Percentiles rank a stretch among this genome's conserved stretches.
Evolutionary conservation across 2,113 vertebrate species (phyloP).

Genomic region (Actinemys pallida): DNA sequence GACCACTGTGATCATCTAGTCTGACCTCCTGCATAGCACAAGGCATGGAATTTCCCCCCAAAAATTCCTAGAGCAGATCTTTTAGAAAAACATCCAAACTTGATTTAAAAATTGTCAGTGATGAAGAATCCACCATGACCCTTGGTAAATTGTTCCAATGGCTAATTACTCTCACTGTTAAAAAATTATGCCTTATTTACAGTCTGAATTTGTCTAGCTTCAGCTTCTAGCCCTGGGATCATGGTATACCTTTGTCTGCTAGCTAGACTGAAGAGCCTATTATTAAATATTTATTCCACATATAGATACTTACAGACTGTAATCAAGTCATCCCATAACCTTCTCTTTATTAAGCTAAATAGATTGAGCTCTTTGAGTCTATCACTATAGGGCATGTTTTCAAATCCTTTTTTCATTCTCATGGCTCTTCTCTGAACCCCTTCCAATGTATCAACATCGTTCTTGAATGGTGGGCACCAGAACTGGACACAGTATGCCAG

Average conservation of each 20-base stretch:
- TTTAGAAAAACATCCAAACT: not conserved
- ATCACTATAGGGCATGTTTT: not conserved
- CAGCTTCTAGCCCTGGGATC: not conserved
- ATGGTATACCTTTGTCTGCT: not conserved
- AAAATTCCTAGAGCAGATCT: not conserved
- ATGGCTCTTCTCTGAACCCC: not conserved
- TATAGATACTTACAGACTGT: not conserved
- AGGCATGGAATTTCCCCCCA: not conserved
- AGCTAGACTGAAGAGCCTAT: not conserved
- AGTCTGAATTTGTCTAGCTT: not conserved
- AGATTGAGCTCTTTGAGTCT: not conserved
- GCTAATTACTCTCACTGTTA: not conserved
- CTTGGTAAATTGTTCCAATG: not conserved
- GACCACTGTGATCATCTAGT: not conserved
- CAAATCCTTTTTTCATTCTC: not conserved
- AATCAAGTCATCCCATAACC: not conserved
- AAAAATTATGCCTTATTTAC: not conserved
- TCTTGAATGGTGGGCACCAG: not conserved
- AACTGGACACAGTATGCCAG: not conserved
- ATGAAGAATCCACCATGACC: not conserved
- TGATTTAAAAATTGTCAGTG: not conserved
- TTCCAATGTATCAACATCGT: not conserved
- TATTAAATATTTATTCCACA: not conserved
- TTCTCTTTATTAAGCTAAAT: not conserved
- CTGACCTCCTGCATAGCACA: not conserved